phyloP scores from a whole-genome alignment of 2,113 vertebrate genomes.

The Andinoacara biseriatus region DNA sequence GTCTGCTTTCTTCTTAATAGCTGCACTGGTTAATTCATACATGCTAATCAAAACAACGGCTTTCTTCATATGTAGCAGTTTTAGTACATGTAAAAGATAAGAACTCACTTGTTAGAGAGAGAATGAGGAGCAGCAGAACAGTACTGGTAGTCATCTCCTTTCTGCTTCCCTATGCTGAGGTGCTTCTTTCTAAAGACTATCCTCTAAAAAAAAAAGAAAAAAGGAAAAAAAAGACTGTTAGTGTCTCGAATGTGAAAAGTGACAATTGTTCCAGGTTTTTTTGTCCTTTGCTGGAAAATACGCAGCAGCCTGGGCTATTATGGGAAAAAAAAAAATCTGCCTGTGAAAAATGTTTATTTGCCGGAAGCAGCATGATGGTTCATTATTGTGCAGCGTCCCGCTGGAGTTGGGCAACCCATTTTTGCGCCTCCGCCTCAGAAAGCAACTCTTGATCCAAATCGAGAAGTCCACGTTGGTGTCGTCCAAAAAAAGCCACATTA shows the following conservation, averaged over 20 bases:
- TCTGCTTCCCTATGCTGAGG: constrained; percentile 11
- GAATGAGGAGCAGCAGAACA: constrained; percentile 44
- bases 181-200: background rate
- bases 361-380: constrained; percentile 8
- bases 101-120: constrained; percentile 65
- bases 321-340: background rate
- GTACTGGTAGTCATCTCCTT: constrained; percentile 45
- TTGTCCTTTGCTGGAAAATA: background rate
- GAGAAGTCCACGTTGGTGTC: background rate
- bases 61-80: no score
- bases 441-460: constrained; percentile 9
- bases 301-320: background rate
- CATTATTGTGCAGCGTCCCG: background rate
- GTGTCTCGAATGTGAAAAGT: background rate
- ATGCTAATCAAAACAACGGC: background rate
- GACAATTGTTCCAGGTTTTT: background rate
- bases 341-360: background rate
- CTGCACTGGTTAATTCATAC: no score
- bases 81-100: background rate
- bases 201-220: background rate
- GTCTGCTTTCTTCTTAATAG: background rate
- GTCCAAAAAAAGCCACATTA: background rate
- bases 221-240: background rate
- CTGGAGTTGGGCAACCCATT: background rate
- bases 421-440: background rate